Conservation (phyloP, 2,888 invertebrate species). For the Heliconius ethilla region DNA sequence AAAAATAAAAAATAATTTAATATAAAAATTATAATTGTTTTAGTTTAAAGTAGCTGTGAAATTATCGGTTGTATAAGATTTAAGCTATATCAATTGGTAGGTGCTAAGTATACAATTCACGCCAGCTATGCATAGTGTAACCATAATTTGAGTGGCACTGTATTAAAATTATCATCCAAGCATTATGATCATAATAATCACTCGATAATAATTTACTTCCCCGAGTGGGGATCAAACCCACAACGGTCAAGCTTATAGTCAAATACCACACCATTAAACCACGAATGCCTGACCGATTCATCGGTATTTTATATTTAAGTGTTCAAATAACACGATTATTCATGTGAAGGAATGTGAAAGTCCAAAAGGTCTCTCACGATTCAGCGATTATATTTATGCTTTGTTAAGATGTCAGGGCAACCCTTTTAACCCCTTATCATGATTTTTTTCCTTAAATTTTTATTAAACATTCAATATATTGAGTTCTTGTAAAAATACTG, state of each 20-base stretch:
- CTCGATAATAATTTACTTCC: neutral
- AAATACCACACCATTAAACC: too few species aligned
- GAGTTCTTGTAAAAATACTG: neutral
- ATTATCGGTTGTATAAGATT: neutral
- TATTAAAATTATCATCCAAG: too few species aligned
- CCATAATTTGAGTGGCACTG: neutral
- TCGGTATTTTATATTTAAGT: neutral
- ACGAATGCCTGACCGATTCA: neutral
- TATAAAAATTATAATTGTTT: too few species aligned
- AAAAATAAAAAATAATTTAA: too few species aligned
- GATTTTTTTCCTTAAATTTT: slow-evolving; percentile 13
- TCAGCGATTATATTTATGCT: slow-evolving; percentile 15
- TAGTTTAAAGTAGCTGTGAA: too few species aligned
- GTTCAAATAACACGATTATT: neutral
- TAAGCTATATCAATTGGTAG: neutral
- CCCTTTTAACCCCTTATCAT: slow-evolving; percentile 1
- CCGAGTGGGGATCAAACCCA: neutral
- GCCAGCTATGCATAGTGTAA: neutral
- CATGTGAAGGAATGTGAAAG: neutral
- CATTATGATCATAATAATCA: too few species aligned
- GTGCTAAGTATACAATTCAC: neutral
- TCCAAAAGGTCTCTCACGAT: neutral
- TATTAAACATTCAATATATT: neutral
- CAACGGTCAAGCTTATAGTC: neutral
- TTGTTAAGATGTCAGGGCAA: slow-evolving; percentile 11